Evolutionary conservation across 2,888 invertebrate species (phyloP), one percentile per base, ranked within the genome.

Genomic region (Lasioglossum marginatum): DNA sequence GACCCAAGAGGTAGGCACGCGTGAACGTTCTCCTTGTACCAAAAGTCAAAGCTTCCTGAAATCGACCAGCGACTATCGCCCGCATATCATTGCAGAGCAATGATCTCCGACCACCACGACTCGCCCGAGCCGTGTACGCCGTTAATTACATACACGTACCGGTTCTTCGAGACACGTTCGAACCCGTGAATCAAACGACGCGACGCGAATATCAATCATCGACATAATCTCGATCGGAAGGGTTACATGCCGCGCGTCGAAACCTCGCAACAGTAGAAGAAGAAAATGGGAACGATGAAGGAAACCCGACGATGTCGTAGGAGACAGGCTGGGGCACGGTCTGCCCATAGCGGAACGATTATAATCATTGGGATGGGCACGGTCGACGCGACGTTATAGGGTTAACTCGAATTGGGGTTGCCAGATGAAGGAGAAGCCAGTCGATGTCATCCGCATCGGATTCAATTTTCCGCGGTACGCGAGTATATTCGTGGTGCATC

Each of bases 381-480:
- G 78, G 57, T 68, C 34, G 68, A 48, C 23, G 68, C 45, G 89
- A 86, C 85, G 73, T 90, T 89, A 80, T 52, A 57, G 87, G 78
- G 75, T 88, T 88, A 85, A 83, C 60, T 34, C 60, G 43, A 45
- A 43, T 43, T 45, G 43, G 27, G 71, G 71, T 45, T 71, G 43
- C 43, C 16, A 45, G 60, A 52, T 31, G 63, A 34, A 14, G 72
- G 66, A 12, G 79, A 83, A 83, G 82, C 75, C 87, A 12, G 82
- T 82, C 43, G 43, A 43, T 8, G 40, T 19, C 19, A 27, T 52
- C 72, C 82, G 68, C 63, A 84, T 91, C 91, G 86, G 85, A 91
- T 91, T 91, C 48, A 89, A 91, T 91, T 91, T 89, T 86, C 86
- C 76, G 75, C 10, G 37, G 37, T 12, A 23, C 52, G 3, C 48